These are phyloP conservation scores for Sitophilus oryzae DNA, from an alignment of 1,140 invertebrate species.

Conservation along the genomic window DNA sequence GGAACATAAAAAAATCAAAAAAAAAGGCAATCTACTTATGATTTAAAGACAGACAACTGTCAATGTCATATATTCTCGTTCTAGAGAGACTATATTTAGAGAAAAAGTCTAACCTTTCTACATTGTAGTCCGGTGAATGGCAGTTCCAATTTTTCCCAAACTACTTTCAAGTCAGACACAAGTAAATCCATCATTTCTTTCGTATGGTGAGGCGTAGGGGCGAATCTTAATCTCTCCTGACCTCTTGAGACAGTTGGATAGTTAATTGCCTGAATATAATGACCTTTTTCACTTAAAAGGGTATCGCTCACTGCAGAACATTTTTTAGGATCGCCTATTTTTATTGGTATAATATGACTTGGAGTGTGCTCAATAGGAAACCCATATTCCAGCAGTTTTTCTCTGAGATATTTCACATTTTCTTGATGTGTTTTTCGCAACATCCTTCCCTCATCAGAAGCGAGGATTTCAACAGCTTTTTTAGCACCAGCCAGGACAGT, in stretches of 20 bases:
- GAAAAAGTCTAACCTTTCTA: slow-evolving; percentile 47
- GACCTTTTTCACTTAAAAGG: slow-evolving; percentile 77
- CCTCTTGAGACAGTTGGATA: slow-evolving; percentile 94
- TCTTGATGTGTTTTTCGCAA: slow-evolving; percentile 76
- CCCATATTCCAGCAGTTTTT: slow-evolving; percentile 69
- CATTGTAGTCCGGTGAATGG: slow-evolving; percentile 53
- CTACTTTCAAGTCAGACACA: slow-evolving; percentile 66
- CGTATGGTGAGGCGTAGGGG: slow-evolving; percentile 91
- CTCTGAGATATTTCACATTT: slow-evolving; percentile 82
- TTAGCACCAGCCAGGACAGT: slow-evolving; percentile 83
- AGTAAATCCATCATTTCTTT: slow-evolving; percentile 82
- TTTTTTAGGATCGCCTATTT: slow-evolving; percentile 80
- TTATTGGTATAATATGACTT: slow-evolving; percentile 96
- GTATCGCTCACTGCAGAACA: slow-evolving; percentile 78
- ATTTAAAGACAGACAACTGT: no score
- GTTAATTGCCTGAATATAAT: slow-evolving; percentile 97
- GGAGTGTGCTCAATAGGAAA: slow-evolving; percentile 87
- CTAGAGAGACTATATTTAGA: no score
- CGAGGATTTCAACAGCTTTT: slow-evolving; percentile 72
- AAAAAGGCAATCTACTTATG: no score
- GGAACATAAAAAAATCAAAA: no score
- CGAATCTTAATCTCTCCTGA: slow-evolving; percentile 86
- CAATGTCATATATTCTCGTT: no score
- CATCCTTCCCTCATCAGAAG: slow-evolving; percentile 77
- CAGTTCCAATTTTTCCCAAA: slow-evolving; percentile 69